Conservation (phyloP, 2,113 vertebrate genomes). For the Otolemur garnettii region DNA sequence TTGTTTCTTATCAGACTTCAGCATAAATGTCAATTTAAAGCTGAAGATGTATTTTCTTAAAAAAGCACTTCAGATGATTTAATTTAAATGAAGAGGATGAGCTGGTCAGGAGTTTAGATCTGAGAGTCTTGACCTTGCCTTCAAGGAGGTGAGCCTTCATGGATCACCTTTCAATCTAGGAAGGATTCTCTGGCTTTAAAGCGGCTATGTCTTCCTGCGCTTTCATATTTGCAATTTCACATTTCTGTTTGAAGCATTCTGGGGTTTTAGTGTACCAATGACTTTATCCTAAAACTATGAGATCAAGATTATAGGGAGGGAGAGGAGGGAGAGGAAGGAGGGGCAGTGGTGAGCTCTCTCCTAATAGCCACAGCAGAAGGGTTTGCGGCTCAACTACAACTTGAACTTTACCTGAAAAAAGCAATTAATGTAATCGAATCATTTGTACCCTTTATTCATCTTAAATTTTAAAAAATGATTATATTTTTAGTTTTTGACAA, state of each 20-base stretch:
- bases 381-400: too few species aligned
- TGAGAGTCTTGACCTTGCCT: neutral
- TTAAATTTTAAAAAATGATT: neutral
- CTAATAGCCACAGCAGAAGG: too few species aligned
- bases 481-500: neutral
- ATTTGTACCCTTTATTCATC: too few species aligned
- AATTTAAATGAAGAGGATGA: neutral
- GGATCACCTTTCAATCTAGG: neutral
- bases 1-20: neutral
- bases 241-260: neutral
- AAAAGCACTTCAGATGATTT: neutral
- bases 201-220: neutral
- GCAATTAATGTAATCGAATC: too few species aligned
- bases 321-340: too few species aligned
- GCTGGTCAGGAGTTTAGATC: neutral
- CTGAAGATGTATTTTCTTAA: neutral
- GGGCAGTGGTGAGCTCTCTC: too few species aligned
- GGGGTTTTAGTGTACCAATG: neutral
- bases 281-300: neutral
- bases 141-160: neutral
- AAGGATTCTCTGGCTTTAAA: conserved; percentile 4
- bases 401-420: too few species aligned
- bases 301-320: neutral
- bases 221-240: neutral
- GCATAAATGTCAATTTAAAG: neutral